phyloP scores from a whole-genome alignment of 1,140 invertebrate genomes.

The Pentalonia nigronervosa region DNA sequence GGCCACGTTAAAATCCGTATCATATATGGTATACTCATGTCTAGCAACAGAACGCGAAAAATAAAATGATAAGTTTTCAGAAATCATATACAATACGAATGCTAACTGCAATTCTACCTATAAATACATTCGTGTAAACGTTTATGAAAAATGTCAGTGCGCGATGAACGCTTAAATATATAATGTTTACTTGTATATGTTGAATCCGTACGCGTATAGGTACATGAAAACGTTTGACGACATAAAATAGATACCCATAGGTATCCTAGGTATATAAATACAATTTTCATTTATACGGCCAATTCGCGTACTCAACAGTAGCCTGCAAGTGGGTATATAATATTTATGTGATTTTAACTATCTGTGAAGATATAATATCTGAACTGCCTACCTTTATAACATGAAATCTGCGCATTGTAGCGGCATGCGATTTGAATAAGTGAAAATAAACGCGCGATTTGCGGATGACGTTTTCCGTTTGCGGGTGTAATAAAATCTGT shows the following conservation, averaged over 20 bases:
- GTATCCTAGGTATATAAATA: too few species aligned
- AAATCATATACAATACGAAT: neutral
- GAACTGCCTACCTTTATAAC: neutral
- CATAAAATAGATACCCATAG: too few species aligned
- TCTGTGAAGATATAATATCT: neutral
- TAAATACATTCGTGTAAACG: neutral
- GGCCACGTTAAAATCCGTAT: neutral
- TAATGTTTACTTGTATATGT: neutral
- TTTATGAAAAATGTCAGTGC: neutral
- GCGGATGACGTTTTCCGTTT: neutral
- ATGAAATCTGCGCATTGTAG: neutral
- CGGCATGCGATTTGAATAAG: neutral
- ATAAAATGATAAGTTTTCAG: neutral
- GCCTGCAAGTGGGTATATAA: neutral
- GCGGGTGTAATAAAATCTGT: neutral
- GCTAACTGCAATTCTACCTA: neutral
- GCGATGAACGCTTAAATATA: neutral
- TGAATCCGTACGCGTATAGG: neutral
- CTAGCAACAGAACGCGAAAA: neutral
- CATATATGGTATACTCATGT: neutral
- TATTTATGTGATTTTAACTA: neutral
- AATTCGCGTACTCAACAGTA: neutral
- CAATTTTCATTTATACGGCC: neutral
- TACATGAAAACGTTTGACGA: neutral
- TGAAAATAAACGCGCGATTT: neutral